phyloP scores from a whole-genome alignment of 2,888 invertebrate genomes.

The Monopis laevigella region DNA sequence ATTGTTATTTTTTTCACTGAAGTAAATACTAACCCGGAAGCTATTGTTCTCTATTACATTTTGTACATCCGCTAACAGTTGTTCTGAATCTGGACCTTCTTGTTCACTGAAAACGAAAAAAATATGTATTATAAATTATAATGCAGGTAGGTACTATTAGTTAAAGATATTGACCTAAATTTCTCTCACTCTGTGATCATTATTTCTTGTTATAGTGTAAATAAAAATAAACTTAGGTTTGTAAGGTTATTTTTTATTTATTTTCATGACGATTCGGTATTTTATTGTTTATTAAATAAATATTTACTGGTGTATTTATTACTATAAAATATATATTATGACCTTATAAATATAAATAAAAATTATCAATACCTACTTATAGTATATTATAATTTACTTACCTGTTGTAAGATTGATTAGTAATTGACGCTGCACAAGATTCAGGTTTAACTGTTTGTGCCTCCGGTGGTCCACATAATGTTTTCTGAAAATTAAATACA shows the following conservation, averaged over 20 bases:
- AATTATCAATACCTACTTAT: too few relatives aligned
- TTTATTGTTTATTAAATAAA: too few relatives aligned
- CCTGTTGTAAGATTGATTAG: constrained; percentile 56
- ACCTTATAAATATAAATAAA: too few relatives aligned
- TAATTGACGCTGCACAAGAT: constrained; percentile 41
- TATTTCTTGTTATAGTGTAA: too few relatives aligned
- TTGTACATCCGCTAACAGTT: constrained; percentile 45
- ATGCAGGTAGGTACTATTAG: too few relatives aligned
- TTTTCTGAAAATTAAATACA: constrained; percentile 32
- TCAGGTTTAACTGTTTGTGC: constrained; percentile 28
- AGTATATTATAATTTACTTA: constrained; percentile 21
- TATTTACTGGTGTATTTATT: too few relatives aligned
- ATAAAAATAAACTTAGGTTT: too few relatives aligned
- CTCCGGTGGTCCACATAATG: constrained; percentile 25
- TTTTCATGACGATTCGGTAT: too few relatives aligned
- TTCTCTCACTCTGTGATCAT: too few relatives aligned
- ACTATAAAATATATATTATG: too few relatives aligned
- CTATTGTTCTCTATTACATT: constrained; percentile 48
- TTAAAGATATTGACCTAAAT: too few relatives aligned
- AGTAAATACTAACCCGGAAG: constrained; percentile 46
- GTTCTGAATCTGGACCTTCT: constrained; percentile 55
- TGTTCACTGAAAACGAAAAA: constrained; percentile 39
- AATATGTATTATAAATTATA: not conserved
- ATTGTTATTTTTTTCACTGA: not conserved
- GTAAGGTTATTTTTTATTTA: too few relatives aligned